phyloP scores from a whole-genome alignment of 2,888 invertebrate genomes.

The Mesochorus sp. region DNA sequence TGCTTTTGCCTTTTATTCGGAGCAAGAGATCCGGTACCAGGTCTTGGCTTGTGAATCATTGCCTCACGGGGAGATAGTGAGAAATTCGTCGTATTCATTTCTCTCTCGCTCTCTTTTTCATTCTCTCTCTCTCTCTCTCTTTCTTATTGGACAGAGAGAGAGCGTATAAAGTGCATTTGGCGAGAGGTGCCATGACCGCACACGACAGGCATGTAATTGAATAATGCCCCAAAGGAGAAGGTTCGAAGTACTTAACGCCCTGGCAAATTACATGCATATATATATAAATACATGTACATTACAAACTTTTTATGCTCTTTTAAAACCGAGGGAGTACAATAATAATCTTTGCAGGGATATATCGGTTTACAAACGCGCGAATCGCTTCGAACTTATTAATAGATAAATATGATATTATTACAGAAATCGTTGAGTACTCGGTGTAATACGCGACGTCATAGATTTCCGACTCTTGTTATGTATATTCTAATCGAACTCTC shows the following conservation, averaged over 20 bases:
- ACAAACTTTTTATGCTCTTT: too few species aligned
- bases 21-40: conserved; percentile 48
- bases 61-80: conserved; percentile 25
- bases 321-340: not conserved
- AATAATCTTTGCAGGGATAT: conserved; percentile 15
- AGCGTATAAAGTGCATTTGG: not conserved
- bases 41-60: conserved; percentile 45
- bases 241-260: conserved; percentile 42
- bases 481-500: conserved; percentile 47
- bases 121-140: not conserved
- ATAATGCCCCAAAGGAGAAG: conserved; percentile 41
- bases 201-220: conserved; percentile 37
- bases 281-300: too few species aligned
- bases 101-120: conserved; percentile 8
- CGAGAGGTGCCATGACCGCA: conserved; percentile 1
- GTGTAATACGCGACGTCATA: too few species aligned
- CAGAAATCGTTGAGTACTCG: conserved; percentile 14
- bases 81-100: conserved; percentile 36
- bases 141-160: not conserved
- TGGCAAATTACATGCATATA: conserved; percentile 18
- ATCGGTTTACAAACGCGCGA: conserved; percentile 20
- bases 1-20: conserved; percentile 3
- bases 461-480: too few species aligned
- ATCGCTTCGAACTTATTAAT: conserved; percentile 28
- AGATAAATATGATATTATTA: conserved; percentile 30